These are phyloP conservation scores for Oscheius sp. DNA, from an alignment of 2,888 invertebrate genomes.

Conservation along the genomic window DNA sequence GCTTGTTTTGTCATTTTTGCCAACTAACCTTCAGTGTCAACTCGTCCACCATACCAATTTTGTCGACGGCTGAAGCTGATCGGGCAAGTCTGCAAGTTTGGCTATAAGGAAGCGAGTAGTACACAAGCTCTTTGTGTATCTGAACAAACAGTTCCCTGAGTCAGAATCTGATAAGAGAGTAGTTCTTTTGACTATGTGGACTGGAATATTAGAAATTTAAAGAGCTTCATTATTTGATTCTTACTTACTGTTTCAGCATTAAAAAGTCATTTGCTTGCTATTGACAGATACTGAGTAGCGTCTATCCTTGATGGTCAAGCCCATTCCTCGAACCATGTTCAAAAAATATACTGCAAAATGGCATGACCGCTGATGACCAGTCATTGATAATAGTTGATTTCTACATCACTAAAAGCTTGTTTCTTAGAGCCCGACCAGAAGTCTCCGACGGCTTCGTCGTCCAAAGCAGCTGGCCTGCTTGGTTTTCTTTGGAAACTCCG, in stretches of 20 bases:
- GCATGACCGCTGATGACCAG: not conserved
- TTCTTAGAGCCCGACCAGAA: not conserved
- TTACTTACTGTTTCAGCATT: not conserved
- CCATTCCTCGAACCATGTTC: not conserved
- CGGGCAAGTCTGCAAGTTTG: conserved; percentile 11
- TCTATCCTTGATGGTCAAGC: too few species aligned
- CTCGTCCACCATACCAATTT: not conserved
- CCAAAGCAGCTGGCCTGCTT: too few species aligned
- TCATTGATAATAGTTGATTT: not conserved
- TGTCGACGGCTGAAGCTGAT: conserved; percentile 20
- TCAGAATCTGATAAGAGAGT: too few species aligned
- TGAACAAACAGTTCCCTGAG: not conserved
- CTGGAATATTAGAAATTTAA: not conserved
- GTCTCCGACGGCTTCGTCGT: not conserved
- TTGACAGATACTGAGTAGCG: too few species aligned
- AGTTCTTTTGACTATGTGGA: too few species aligned
- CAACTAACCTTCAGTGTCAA: conserved; percentile 7
- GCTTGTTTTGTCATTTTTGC: not conserved
- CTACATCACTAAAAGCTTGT: not conserved
- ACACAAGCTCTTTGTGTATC: not conserved
- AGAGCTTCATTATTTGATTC: not conserved
- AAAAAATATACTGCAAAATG: too few species aligned
- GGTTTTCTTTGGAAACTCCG: too few species aligned
- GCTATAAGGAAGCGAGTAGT: not conserved
- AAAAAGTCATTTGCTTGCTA: not conserved